These are phyloP conservation scores for Echinometra lucunter DNA, from an alignment of 53 echinoderm and acorn worm species.

Conservation along the genomic window DNA sequence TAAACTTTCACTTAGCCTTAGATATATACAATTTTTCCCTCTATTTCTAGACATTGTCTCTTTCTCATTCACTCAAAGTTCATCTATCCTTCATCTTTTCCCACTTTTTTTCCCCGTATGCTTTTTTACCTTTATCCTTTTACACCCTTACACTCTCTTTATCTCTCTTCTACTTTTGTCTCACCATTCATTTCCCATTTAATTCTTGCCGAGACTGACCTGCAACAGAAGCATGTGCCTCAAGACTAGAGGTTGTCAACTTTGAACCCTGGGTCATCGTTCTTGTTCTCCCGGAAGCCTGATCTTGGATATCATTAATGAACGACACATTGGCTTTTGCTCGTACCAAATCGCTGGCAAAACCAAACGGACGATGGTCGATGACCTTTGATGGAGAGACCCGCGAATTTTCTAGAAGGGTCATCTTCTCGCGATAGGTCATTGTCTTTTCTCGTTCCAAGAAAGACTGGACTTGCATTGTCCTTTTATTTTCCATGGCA, in stretches of 20 bases:
- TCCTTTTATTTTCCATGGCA: background rate
- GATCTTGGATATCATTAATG: slow-evolving; percentile 1
- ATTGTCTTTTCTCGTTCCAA: slow-evolving; percentile 61
- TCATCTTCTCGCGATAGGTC: slow-evolving; percentile 46
- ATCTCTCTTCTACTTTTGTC: background rate
- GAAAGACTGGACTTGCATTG: slow-evolving; percentile 27
- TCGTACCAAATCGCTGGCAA: background rate
- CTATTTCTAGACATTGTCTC: no score
- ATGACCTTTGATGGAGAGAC: background rate
- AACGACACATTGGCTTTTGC: slow-evolving; percentile 25
- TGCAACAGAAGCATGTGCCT: slow-evolving; percentile 47
- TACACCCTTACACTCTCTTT: background rate
- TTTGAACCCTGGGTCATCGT: slow-evolving; percentile 27
- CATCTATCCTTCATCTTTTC: background rate
- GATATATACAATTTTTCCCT: no score
- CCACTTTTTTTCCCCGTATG: background rate
- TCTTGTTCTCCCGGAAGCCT: background rate
- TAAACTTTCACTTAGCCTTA: no score
- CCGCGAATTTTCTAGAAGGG: background rate
- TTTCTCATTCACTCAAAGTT: background rate
- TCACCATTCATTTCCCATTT: background rate
- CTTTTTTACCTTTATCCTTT: background rate
- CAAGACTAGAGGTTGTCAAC: slow-evolving; percentile 60
- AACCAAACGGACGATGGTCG: slow-evolving; percentile 56
- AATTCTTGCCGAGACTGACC: background rate